A percentile compares a stretch with the other conserved stretches of the same genome.
phyloP scores from a whole-genome alignment of 2,113 vertebrate species.

The Chionis minor region DNA sequence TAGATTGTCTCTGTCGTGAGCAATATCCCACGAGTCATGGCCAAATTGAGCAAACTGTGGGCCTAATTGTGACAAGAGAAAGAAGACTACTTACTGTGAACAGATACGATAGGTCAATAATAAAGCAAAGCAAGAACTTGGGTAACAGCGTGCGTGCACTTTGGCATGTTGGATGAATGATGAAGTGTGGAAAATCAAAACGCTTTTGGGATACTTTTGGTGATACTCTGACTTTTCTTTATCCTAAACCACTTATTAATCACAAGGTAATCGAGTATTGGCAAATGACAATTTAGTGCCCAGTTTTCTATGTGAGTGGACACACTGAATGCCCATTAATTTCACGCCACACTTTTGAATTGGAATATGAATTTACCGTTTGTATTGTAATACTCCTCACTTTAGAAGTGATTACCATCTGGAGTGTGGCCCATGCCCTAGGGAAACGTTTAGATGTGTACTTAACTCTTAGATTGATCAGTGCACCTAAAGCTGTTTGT shows the following conservation, averaged over 20 bases:
- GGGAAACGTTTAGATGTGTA: not conserved
- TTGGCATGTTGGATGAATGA: not conserved
- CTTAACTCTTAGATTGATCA: not conserved
- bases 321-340: not conserved
- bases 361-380: not conserved
- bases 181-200: constrained; percentile 2
- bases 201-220: not conserved
- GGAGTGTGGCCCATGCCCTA: not conserved
- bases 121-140: constrained; percentile 45
- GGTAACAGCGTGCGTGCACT: not conserved
- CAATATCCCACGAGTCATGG: constrained; percentile 7
- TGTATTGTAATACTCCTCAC: not conserved
- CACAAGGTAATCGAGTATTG: not conserved
- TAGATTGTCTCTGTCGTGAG: not conserved
- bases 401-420: not conserved
- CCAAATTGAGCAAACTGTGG: not conserved
- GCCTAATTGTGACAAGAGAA: constrained; percentile 10
- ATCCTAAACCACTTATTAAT: not conserved
- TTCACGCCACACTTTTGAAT: not conserved
- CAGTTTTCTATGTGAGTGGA: not conserved
- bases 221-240: not conserved
- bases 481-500: not conserved
- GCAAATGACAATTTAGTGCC: not conserved
- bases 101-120: constrained; percentile 37
- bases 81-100: constrained; percentile 27